Percentiles rank a stretch among this genome's conserved stretches.
phyloP scores from a whole-genome alignment of 2,113 vertebrate genomes.

The Hucho hucho region DNA sequence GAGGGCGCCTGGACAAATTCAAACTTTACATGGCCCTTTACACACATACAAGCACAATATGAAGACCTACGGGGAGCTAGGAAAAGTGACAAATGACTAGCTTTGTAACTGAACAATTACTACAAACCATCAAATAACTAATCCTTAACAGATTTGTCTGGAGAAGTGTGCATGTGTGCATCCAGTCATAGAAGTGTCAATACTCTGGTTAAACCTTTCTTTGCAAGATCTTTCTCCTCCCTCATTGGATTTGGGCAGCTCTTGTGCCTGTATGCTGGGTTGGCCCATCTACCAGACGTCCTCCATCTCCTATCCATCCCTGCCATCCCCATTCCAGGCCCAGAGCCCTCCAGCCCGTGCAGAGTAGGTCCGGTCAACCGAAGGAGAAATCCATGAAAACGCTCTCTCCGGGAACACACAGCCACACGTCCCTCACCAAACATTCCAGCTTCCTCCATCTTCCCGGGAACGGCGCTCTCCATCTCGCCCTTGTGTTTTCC shows the following conservation, averaged over 20 bases:
- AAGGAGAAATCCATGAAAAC: constrained; percentile 18
- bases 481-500: constrained; percentile 66
- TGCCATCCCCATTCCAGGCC: neutral
- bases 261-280: neutral
- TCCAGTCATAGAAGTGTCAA: neutral
- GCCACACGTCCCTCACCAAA: constrained; percentile 61
- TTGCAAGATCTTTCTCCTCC: neutral
- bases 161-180: neutral
- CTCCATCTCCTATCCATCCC: neutral
- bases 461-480: constrained; percentile 61
- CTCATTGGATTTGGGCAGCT: neutral
- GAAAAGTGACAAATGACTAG: constrained; percentile 61
- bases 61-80: constrained; percentile 47
- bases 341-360: neutral
- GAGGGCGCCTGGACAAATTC: constrained; percentile 66
- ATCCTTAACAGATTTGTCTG: constrained; percentile 49
- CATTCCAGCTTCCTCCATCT: constrained; percentile 69
- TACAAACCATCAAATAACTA: constrained; percentile 42
- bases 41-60: constrained; percentile 54
- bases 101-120: constrained; percentile 51
- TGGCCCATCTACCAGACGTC: neutral
- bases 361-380: neutral
- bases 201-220: neutral
- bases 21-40: constrained; percentile 57
- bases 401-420: constrained; percentile 40